These are phyloP conservation scores for Danio albolineatus DNA, from an alignment of 2,797 vertebrate genomes.

Conservation along the genomic window DNA sequence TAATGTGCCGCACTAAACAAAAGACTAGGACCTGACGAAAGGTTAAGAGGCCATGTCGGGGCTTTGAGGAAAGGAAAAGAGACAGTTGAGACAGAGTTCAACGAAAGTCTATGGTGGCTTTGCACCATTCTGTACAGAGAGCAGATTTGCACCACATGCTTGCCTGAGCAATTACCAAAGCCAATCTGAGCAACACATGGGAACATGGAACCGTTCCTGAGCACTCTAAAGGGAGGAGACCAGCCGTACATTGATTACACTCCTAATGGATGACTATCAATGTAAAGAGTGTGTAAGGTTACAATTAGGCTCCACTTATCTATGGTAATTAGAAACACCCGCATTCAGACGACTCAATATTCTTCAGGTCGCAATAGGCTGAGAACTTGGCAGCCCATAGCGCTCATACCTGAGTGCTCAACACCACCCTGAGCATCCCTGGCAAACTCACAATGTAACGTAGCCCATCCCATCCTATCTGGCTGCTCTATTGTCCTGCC, in stretches of 20 bases:
- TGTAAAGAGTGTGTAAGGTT: slow-evolving; percentile 25
- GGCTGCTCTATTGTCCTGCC: slow-evolving; percentile 74
- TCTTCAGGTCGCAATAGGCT: slow-evolving; percentile 1
- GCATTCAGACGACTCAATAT: slow-evolving; percentile 9
- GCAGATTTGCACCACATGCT: slow-evolving; percentile 79
- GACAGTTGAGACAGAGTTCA: slow-evolving; percentile 40
- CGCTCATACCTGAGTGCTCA: slow-evolving; percentile 60
- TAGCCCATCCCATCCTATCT: slow-evolving; percentile 40
- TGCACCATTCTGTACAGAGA: slow-evolving; percentile 68
- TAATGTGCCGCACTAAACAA: slow-evolving; percentile 30
- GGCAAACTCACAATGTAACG: slow-evolving; percentile 32
- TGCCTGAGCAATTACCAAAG: slow-evolving; percentile 79
- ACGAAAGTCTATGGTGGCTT: slow-evolving; percentile 58
- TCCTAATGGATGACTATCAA: slow-evolving; percentile 13
- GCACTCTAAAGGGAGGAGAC: slow-evolving; percentile 29
- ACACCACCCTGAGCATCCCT: slow-evolving; percentile 46
- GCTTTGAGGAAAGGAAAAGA: slow-evolving; percentile 15
- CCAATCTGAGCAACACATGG: slow-evolving; percentile 72
- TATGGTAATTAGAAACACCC: slow-evolving; percentile 21
- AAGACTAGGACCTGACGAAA: neutral
- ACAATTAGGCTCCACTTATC: slow-evolving; percentile 23
- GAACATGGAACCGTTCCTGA: slow-evolving; percentile 68
- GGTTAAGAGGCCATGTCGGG: slow-evolving; percentile 9
- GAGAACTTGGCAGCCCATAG: neutral
- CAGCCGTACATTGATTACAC: slow-evolving; percentile 33